Conservation (phyloP, 2,888 invertebrate genomes). For the Dione vanillae region DNA sequence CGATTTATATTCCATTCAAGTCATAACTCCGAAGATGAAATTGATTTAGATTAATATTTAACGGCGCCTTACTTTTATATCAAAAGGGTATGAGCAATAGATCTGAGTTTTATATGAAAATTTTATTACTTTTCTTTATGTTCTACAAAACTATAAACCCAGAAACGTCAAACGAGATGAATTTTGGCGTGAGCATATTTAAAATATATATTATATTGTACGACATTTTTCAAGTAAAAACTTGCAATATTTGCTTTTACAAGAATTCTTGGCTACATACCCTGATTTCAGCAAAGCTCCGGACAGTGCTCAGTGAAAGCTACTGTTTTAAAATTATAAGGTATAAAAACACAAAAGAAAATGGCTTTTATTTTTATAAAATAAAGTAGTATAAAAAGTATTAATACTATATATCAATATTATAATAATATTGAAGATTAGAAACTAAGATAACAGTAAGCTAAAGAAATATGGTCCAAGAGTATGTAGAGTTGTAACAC, state of each 20-base stretch:
- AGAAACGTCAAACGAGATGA: constrained; percentile 13
- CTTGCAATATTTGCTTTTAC: constrained; percentile 7
- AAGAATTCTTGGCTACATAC: not conserved
- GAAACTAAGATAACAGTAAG: too few species aligned
- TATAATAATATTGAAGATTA: too few species aligned
- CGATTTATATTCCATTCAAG: not conserved
- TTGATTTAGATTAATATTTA: constrained; percentile 9
- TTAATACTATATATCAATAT: not conserved
- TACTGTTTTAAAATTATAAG: not conserved
- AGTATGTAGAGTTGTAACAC: too few species aligned
- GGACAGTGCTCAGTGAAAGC: not conserved
- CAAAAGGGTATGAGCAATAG: not conserved
- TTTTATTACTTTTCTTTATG: constrained; percentile 9
- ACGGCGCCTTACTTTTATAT: not conserved
- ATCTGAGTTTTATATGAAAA: constrained; percentile 10
- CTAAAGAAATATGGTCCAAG: too few species aligned
- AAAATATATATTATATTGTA: not conserved
- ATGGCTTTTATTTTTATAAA: too few species aligned
- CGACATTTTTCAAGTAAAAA: not conserved
- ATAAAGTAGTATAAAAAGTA: too few species aligned
- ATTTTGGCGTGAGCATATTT: constrained; percentile 5
- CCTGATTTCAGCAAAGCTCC: constrained; percentile 1
- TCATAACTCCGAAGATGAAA: not conserved
- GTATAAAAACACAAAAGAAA: not conserved
- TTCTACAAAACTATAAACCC: constrained; percentile 8